phyloP scores from a whole-genome alignment of 1,140 invertebrate species.

The Kradibia gibbosae region DNA sequence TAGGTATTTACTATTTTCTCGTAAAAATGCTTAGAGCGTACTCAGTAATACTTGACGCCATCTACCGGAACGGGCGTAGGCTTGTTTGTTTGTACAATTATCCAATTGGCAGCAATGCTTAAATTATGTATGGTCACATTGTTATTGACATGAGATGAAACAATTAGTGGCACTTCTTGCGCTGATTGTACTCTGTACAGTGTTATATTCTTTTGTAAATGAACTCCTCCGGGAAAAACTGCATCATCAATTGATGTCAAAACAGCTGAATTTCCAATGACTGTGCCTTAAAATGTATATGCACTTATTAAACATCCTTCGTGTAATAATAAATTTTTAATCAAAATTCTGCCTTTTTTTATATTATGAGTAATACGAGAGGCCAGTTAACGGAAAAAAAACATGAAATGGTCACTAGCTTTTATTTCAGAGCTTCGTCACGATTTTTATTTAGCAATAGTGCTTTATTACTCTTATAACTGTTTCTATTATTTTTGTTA shows the following conservation, averaged over 20 bases:
- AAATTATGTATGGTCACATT: slow-evolving; percentile 58
- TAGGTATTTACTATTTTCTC: too few relatives aligned
- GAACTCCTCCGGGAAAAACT: slow-evolving; percentile 62
- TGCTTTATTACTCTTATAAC: too few relatives aligned
- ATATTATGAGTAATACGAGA: too few relatives aligned
- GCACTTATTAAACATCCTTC: too few relatives aligned
- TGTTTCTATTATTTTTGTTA: too few relatives aligned
- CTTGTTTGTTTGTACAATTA: slow-evolving; percentile 63
- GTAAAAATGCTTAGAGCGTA: too few relatives aligned
- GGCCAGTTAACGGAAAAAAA: too few relatives aligned
- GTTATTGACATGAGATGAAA: slow-evolving; percentile 56
- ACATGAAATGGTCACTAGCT: too few relatives aligned
- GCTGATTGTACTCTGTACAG: slow-evolving; percentile 60
- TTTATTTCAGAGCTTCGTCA: too few relatives aligned
- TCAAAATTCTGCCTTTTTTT: neutral
- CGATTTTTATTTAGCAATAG: too few relatives aligned
- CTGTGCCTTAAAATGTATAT: slow-evolving; percentile 63
- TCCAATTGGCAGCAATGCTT: slow-evolving; percentile 60
- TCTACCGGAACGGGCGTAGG: slow-evolving; percentile 56
- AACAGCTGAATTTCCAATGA: slow-evolving; percentile 61
- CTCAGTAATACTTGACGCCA: slow-evolving; percentile 60
- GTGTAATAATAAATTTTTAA: neutral
- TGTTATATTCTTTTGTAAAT: slow-evolving; percentile 61
- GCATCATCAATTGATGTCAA: slow-evolving; percentile 68
- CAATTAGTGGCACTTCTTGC: slow-evolving; percentile 60